Evolutionary conservation across 2,113 vertebrate genomes (phyloP).

Genomic region (Hyperopisus bebe): DNA sequence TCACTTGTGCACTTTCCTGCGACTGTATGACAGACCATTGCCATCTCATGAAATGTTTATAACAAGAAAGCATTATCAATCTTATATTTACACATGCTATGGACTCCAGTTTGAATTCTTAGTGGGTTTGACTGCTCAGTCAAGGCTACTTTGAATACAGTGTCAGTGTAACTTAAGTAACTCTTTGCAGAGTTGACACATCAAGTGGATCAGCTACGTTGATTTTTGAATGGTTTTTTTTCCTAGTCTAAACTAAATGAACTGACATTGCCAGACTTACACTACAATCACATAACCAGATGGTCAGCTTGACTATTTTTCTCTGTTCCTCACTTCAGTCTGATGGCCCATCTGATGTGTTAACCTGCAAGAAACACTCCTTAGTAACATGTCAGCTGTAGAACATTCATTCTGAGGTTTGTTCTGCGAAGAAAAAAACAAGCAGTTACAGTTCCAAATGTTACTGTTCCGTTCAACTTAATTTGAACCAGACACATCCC

Average conservation of each 20-base stretch:
- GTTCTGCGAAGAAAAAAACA: neutral
- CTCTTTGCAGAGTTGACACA: neutral
- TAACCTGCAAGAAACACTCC: neutral
- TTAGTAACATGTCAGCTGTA: neutral
- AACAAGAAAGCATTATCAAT: neutral
- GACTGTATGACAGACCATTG: neutral
- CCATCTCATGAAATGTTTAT: neutral
- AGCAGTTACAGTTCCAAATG: neutral
- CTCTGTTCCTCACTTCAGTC: neutral
- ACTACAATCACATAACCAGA: neutral
- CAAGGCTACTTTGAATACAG: conserved; percentile 1
- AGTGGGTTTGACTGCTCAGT: neutral
- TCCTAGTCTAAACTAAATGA: neutral
- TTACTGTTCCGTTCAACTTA: conserved; percentile 12
- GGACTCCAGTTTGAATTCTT: neutral
- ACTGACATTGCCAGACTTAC: neutral
- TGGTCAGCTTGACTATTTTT: neutral
- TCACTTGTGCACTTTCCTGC: neutral
- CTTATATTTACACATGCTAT: neutral
- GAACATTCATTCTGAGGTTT: neutral
- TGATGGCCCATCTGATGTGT: neutral
- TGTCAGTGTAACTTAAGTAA: neutral
- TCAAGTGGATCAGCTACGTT: neutral
- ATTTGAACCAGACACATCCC: conserved; percentile 29
- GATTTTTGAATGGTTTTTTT: neutral